Base-by-base conservation (phyloP, 2,888 invertebrate genomes). In the Drosophila greeni region DNA sequence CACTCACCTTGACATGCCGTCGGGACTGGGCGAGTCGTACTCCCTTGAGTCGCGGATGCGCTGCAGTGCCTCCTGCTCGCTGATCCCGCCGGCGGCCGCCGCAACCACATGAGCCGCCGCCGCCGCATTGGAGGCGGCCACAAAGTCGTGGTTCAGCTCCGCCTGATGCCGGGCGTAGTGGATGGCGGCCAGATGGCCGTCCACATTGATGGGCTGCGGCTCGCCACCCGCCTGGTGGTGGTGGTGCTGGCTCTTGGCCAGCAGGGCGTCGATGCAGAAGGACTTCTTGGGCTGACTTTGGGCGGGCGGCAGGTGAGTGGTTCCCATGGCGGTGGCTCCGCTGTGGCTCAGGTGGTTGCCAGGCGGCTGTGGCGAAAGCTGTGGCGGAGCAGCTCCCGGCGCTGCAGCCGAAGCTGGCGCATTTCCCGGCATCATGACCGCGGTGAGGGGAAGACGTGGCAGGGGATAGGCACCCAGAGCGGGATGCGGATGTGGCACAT, bases 211-310 rank as follows among this genome's bases (percentile, higher is more conserved):
- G 36, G 72, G 67, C 5, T 70, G 67, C 16, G 71, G 61, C 11
- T 75, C 72, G 6, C 53, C 55, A 5, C 53, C 55, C 2, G 66
- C 36, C 54, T 87, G 88, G 70, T 88, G 61, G 66, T 88, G 89
- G 70, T 87, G 88, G 70, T 88, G 61, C 67, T 88, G 89, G 70
- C 88, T 91, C 54, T 92, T 91, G 0, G 95, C 95, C 3, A 97
- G 88, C 3, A 97, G 88, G 0, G 97, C 96, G 85, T 97, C 97
- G 74, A 97, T 97, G 86, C 97, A 96, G 86, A 97, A 97, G 0
- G 96, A 96, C 53, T 95, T 94, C 74, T 93, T 93, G 5, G 87
- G 87, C 53, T 85, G 86, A 54, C 76, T 82, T 56, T 80, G 76
- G 29, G 82, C 52, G 57, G 54, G 55, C 48, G 55, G 68, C 61